Conservation (phyloP, 2,113 vertebrate genomes). For the Pao palembangensis region DNA sequence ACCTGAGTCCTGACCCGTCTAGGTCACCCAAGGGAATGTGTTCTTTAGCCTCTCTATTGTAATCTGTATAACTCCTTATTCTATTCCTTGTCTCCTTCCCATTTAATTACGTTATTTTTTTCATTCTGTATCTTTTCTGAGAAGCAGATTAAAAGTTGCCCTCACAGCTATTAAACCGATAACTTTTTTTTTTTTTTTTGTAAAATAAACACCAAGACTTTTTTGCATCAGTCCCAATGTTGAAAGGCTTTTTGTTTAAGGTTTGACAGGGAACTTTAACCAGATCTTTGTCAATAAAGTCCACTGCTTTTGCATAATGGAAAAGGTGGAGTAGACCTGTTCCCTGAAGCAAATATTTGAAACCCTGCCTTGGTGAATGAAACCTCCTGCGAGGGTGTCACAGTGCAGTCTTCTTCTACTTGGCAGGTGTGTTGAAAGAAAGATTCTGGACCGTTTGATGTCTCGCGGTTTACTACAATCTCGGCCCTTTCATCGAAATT, state of each 20-base stretch:
- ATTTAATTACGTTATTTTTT: too few species aligned
- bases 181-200: too few species aligned
- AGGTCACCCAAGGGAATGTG: constrained; percentile 21
- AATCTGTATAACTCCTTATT: constrained; percentile 2
- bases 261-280: too few species aligned
- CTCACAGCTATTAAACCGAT: too few species aligned
- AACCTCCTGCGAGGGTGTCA: constrained; percentile 1
- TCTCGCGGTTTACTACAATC: constrained; percentile 24
- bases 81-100: constrained; percentile 11
- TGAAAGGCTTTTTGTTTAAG: too few species aligned
- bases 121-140: too few species aligned
- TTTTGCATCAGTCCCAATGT: too few species aligned
- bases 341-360: constrained; percentile 2
- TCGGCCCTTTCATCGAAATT: constrained; percentile 53
- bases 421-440: constrained; percentile 55
- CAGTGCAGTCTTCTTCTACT: constrained; percentile 21
- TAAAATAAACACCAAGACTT: too few species aligned
- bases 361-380: constrained; percentile 12
- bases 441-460: constrained; percentile 52
- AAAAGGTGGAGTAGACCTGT: background rate
- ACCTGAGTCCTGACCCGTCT: constrained; percentile 6
- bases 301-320: too few species aligned
- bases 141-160: too few species aligned
- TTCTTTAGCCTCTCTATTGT: constrained; percentile 2
- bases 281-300: too few species aligned